phyloP scores from a whole-genome alignment of 92 coral and sea anemone species.

The Epizoanthus illoricatus region DNA sequence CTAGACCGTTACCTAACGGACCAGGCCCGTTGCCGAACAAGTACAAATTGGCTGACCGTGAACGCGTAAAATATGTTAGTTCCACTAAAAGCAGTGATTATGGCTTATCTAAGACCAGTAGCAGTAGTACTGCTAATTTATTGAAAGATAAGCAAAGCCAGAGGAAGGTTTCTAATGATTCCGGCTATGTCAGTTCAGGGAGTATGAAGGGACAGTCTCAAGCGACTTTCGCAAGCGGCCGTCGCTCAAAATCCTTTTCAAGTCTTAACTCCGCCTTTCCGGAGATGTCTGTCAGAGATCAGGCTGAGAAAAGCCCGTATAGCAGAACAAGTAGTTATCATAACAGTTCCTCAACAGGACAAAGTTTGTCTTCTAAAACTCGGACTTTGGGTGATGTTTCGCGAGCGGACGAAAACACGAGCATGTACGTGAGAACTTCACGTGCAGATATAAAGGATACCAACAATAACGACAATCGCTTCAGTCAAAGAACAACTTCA shows the following conservation, averaged over 20 bases:
- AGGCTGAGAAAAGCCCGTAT: not conserved
- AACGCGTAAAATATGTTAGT: slow-evolving; percentile 12
- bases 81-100: not conserved
- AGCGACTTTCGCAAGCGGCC: slow-evolving; percentile 11
- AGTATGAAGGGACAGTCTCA: slow-evolving; percentile 16
- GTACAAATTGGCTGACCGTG: not conserved
- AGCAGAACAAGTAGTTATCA: slow-evolving; percentile 1
- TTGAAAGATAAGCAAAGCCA: not conserved
- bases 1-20: slow-evolving; percentile 22
- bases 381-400: slow-evolving; percentile 27
- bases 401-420: slow-evolving; percentile 18
- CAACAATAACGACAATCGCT: not conserved
- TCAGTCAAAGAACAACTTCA: not conserved
- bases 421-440: slow-evolving; percentile 5
- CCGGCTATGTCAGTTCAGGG: slow-evolving; percentile 36
- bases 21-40: slow-evolving; percentile 35
- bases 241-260: slow-evolving; percentile 31
- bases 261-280: slow-evolving; percentile 4
- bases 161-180: slow-evolving; percentile 34
- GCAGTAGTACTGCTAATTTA: not conserved
- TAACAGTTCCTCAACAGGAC: slow-evolving; percentile 1
- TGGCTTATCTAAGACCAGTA: not conserved
- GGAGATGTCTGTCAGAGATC: slow-evolving; percentile 31
- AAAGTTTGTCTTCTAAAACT: slow-evolving; percentile 27
- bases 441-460: not conserved